Percentiles rank a stretch among this genome's conserved stretches.
phyloP scores from a whole-genome alignment of 2,113 vertebrate species.

The Phylloscopus whistleri region DNA sequence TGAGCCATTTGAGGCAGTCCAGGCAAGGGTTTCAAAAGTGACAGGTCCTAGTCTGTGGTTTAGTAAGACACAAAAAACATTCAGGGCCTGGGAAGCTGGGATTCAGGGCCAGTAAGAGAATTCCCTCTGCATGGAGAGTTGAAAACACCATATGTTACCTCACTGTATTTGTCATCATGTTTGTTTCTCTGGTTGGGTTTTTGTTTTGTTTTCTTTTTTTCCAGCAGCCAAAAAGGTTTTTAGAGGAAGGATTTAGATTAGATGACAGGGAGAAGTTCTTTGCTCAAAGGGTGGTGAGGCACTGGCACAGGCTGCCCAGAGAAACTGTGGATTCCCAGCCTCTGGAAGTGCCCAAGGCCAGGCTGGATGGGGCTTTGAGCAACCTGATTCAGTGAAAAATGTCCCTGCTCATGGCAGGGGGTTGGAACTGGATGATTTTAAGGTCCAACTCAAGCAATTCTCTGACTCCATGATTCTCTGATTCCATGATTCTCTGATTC shows the following conservation, averaged over 20 bases:
- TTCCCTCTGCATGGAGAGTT: background rate
- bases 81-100: background rate
- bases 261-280: background rate
- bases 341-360: background rate
- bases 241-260: background rate
- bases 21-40: background rate
- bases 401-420: background rate
- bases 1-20: background rate
- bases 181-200: background rate
- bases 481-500: background rate
- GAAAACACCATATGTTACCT: background rate
- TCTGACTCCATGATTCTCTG: background rate
- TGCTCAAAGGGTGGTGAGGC: background rate
- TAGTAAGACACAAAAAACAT: background rate
- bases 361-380: background rate
- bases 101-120: background rate
- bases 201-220: background rate
- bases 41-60: background rate
- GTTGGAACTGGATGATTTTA: background rate
- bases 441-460: background rate
- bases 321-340: background rate
- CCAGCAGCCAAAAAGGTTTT: background rate
- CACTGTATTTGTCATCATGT: background rate
- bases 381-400: background rate
- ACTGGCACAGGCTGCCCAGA: background rate